Evolutionary conservation across 2,797 vertebrate genomes (phyloP).

Genomic region (Phoeniculus purpureus): DNA sequence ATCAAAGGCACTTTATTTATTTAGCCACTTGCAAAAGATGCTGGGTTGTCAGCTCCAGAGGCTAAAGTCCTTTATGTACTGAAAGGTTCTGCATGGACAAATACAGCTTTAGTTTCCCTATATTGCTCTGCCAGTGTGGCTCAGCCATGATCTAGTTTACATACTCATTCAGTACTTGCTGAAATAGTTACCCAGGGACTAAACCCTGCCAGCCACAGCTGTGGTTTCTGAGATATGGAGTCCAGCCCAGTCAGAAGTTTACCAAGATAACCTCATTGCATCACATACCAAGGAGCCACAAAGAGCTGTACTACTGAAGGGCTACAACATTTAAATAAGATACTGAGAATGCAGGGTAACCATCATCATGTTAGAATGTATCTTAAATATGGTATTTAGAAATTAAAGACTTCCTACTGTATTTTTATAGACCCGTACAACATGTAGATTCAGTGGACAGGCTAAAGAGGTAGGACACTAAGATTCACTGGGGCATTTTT

Average conservation of each 20-base stretch:
- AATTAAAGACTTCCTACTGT: too few relatives aligned
- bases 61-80: conserved; percentile 7
- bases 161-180: conserved; percentile 9
- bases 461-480: not conserved
- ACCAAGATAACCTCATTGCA: conserved; percentile 44
- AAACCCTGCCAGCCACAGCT: not conserved
- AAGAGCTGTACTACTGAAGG: not conserved
- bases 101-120: not conserved
- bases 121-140: not conserved
- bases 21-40: conserved; percentile 10
- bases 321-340: not conserved
- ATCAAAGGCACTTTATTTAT: not conserved
- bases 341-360: not conserved
- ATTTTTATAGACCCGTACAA: too few relatives aligned
- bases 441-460: not conserved
- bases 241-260: conserved; percentile 18
- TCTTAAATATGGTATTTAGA: too few relatives aligned
- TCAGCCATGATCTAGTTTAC: conserved; percentile 6
- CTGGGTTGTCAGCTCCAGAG: not conserved
- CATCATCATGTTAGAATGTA: not conserved
- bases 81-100: not conserved
- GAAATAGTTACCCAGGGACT: conserved; percentile 17
- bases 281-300: not conserved
- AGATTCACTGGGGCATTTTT: not conserved
- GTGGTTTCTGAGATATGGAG: conserved; percentile 32